Base-by-base conservation (phyloP, 2,888 invertebrate genomes). In the Seira sanloemensis region DNA sequence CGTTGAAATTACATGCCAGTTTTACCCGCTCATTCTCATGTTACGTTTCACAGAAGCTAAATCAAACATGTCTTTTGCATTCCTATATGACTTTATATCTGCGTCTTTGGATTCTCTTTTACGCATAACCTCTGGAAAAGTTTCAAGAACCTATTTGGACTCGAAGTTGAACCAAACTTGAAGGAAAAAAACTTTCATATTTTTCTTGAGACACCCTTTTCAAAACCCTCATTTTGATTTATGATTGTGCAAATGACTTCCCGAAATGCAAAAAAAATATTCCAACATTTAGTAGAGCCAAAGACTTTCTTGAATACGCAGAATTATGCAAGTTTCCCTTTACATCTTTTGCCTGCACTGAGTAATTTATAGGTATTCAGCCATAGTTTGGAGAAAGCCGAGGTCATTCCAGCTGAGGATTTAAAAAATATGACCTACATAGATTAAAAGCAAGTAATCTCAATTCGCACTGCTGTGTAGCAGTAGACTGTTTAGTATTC, bases 201-300 rank as follows among this genome's bases (percentile, higher is more conserved):
- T 26, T 73, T 58, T 54, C 58, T 37, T 37, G 7, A 23, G 73
- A 58, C 73, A 73, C 25, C 58, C 25, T 23, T 37, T 73, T 73
- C 73, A 73, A 37, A 73, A 76, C 26, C n/a, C 76, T 76, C 50
- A 65, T 27, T 76, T 76, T 76, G 76, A 76, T 76, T 76, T 76
- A 76, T 76, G 76, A 76, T 76, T 76, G 66, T 76, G 67, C 76
- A 76, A 76, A 76, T 67, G 67, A 76, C 76, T 67, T 26, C n/a
- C 1, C 4, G 12, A 37, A 37, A 37, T 37, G 37, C 37, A 37
- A 12, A 37, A 37, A 37, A 37, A 37, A 37, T 37, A n/a, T n/a
- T n/a, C n/a, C 37, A 4, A 37, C 4, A 37, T 12, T 12, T 37
- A 37, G 37, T n/a, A n/a, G n/a, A n/a, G n/a, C n/a, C n/a, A 37